phyloP scores from a whole-genome alignment of 2,113 vertebrate species.

The Castor canadensis region DNA sequence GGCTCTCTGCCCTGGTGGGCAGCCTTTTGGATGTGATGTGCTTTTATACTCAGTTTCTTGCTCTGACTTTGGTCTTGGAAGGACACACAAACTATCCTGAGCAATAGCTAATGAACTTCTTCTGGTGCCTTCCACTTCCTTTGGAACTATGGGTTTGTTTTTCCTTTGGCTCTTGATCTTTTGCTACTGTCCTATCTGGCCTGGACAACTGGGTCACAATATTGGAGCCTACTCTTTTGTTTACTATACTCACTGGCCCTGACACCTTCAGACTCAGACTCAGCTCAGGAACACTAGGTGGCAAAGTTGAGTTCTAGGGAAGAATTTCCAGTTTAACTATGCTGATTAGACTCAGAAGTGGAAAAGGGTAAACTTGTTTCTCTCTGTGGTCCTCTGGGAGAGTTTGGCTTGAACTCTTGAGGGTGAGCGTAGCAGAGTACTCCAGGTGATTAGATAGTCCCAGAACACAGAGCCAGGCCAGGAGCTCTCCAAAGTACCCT shows the following conservation, averaged over 20 bases:
- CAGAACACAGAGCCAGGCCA: neutral
- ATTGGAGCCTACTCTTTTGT: neutral
- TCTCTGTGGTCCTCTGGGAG: neutral
- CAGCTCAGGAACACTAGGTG: neutral
- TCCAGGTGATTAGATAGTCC: neutral
- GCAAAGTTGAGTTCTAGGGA: neutral
- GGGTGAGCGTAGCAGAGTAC: neutral
- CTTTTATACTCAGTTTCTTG: neutral
- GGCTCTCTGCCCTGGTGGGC: neutral
- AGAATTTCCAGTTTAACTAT: neutral
- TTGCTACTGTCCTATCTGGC: neutral
- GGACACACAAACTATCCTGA: neutral
- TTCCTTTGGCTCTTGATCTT: neutral
- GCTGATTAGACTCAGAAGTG: neutral
- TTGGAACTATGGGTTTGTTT: neutral
- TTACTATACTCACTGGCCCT: neutral
- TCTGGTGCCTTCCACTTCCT: neutral
- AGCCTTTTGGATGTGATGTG: neutral
- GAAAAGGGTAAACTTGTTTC: neutral
- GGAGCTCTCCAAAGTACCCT: neutral
- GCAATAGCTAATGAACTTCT: neutral
- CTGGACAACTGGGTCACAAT: neutral
- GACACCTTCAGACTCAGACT: neutral
- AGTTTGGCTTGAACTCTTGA: neutral
- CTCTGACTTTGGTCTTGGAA: constrained; percentile 29